Evolutionary conservation across 2,888 invertebrate species (phyloP).

Genomic region (Sphaerophoria taeniata): DNA sequence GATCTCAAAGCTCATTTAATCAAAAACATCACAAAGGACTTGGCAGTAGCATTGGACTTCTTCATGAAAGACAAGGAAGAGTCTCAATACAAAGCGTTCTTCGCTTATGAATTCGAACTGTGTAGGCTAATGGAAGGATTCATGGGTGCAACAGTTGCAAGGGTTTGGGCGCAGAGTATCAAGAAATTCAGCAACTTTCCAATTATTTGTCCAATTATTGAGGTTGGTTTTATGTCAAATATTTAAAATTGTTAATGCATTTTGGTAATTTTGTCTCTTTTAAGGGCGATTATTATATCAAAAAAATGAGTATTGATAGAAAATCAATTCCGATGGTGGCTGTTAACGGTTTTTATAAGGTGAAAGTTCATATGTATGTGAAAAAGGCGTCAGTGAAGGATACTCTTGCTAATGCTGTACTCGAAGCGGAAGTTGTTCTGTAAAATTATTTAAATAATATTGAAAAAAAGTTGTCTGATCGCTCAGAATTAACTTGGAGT

Average conservation of each 20-base stretch:
- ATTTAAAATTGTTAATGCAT: not conserved
- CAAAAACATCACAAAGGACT: not conserved
- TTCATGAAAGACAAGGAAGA: not conserved
- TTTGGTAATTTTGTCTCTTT: not conserved
- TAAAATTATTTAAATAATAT: not conserved
- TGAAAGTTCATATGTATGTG: not conserved
- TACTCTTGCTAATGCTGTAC: not conserved
- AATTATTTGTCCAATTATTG: not conserved
- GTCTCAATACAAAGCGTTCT: constrained; percentile 55
- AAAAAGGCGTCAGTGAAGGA: not conserved
- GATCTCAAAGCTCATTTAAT: not conserved
- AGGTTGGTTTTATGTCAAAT: not conserved
- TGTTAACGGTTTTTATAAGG: not conserved
- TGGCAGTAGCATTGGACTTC: not conserved
- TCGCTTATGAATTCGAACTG: constrained; percentile 75
- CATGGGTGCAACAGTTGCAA: constrained; percentile 13
- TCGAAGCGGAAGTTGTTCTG: not conserved
- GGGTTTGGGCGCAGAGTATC: not conserved
- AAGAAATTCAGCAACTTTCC: not conserved
- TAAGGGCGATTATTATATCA: not conserved
- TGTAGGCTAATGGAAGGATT: constrained; percentile 74
- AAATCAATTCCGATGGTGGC: not conserved
- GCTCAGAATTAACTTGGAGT: too few relatives aligned
- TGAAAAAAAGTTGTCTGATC: too few relatives aligned
- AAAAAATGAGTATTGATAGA: not conserved